Base-by-base conservation (phyloP, 2,113 vertebrate genomes). In the Gymnobelideus leadbeateri region DNA sequence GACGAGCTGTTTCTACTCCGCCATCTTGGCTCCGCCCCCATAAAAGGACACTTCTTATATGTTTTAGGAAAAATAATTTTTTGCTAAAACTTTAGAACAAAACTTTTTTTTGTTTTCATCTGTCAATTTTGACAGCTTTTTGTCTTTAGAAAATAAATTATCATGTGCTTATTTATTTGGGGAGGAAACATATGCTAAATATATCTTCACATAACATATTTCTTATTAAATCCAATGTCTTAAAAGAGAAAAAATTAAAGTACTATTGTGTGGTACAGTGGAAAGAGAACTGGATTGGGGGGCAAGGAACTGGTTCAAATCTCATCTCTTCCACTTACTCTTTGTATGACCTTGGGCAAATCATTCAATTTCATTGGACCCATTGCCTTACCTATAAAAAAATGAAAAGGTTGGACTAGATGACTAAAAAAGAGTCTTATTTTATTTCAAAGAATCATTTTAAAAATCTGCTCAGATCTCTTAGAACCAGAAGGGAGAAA, bases 71-170 rank as follows among this genome's bases (percentile, higher is more conserved):
- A 97, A 97, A 57, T 68, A 26, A 96, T 93, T 93, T 68, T 94
- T 96, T 92, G 93, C 50, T 57, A 96, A 97, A 91, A 96, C 68
- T 95, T 95, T 50, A 96, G 93, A 84, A 95, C 5, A 84, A 84
- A 97, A 97, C 97, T 94, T 46, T 96, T 96, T 95, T 92, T 95
- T 46, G 94, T 96, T 97, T 97, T 95, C 53, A 68, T 95, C 46
- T 89, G 95, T 28, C 8, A 43, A 89, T 89, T 96, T 43, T 93
- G 49, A 19, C 24, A 47, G 93, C 89, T 54, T 95, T 84, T 95
- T 93, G 55, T 89, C 57, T 96, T 95, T 96, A 95, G 94, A 96
- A 97, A 98, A 97, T 94, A 94, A 94, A 96, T 43, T 93, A 91
- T 91, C 2, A 57, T 51, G 47, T 91, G 61, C 24, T 77, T 94